Conservation (phyloP, 2,113 vertebrate species). For the Amphilophus citrinellus region DNA sequence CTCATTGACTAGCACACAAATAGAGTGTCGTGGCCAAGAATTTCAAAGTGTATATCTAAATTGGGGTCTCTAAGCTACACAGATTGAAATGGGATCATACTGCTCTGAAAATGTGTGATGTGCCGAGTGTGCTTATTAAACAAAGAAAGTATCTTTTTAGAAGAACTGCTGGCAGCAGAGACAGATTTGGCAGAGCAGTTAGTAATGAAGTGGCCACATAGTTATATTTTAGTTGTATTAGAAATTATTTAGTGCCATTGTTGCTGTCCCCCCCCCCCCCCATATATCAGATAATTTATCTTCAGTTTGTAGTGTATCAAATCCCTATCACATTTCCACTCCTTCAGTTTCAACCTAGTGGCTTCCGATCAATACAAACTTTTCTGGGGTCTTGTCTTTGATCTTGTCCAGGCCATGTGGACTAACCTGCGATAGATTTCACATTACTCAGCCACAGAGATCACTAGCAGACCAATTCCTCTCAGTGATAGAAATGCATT, state of each 20-base stretch:
- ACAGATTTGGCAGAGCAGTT: background rate
- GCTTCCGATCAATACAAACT: slow-evolving; percentile 62
- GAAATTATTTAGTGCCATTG: background rate
- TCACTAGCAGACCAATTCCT: slow-evolving; percentile 66
- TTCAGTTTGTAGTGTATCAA: slow-evolving; percentile 18
- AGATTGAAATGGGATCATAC: background rate
- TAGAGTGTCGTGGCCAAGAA: background rate
- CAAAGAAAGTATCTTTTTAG: background rate
- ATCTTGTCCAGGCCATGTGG: slow-evolving; percentile 60
- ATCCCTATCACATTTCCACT: slow-evolving; percentile 32
- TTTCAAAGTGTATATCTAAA: slow-evolving; percentile 18
- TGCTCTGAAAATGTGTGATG: background rate
- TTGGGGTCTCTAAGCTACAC: background rate
- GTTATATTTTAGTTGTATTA: background rate
- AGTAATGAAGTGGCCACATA: too few species aligned
- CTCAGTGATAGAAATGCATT: slow-evolving; percentile 67
- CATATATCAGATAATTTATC: background rate
- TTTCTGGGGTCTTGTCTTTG: slow-evolving; percentile 73
- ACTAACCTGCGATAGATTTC: slow-evolving; percentile 77
- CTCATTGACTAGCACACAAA: background rate
- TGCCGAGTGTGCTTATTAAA: background rate
- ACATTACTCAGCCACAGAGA: slow-evolving; percentile 73
- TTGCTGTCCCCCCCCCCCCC: background rate
- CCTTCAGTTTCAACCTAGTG: slow-evolving; percentile 17
- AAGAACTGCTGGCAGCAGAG: background rate